Percentiles rank a stretch among this genome's conserved stretches.
These are phyloP conservation scores for Aphaenogaster floridana DNA, from an alignment of 1,140 invertebrate genomes.

Conservation along the genomic window DNA sequence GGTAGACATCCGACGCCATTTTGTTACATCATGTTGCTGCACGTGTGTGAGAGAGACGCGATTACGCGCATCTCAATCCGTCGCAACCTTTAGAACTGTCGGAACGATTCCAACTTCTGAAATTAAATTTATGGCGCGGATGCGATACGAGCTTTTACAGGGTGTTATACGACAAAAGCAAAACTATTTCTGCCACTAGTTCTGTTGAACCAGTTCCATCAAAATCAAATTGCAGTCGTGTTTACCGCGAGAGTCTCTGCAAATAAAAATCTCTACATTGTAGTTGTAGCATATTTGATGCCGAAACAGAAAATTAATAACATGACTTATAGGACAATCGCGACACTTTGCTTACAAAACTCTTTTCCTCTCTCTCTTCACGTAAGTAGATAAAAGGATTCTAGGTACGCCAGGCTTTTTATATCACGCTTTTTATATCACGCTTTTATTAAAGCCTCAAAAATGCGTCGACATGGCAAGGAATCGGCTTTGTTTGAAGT, in stretches of 20 bases:
- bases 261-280: too few relatives aligned
- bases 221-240: conserved; percentile 2
- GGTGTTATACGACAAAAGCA: background rate
- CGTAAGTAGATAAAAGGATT: background rate
- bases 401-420: background rate
- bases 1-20: background rate
- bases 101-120: background rate
- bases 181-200: background rate
- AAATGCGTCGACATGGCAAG: conserved; percentile 34
- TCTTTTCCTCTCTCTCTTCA: background rate
- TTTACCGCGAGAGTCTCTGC: background rate
- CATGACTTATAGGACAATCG: background rate
- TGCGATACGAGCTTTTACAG: background rate
- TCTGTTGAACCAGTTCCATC: background rate
- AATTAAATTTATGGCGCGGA: conserved; percentile 24
- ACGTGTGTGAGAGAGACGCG: background rate
- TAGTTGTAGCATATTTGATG: background rate
- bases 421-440: background rate
- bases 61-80: background rate
- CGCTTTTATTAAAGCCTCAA: conserved; percentile 23
- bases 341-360: background rate
- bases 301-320: background rate
- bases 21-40: background rate
- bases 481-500: background rate
- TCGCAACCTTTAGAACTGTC: conserved; percentile 7